A percentile compares a stretch with the other conserved stretches of the same genome.
Evolutionary conservation across 2,113 vertebrate species (phyloP).

Genomic region (Pelobates fuscus): DNA sequence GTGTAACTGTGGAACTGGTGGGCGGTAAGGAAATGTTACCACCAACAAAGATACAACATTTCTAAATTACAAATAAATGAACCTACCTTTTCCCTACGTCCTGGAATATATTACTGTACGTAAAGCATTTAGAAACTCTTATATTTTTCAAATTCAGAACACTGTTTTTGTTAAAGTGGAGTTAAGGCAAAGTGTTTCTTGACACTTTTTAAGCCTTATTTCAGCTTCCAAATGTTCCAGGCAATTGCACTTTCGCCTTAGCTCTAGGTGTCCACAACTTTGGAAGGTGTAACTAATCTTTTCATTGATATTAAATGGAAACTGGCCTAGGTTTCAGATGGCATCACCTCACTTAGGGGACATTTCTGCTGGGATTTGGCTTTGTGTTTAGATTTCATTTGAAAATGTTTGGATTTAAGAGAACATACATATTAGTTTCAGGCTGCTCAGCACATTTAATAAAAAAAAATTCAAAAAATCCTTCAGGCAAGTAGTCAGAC

Average conservation of each 20-base stretch:
- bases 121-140: too few relatives aligned
- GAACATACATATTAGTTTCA: neutral
- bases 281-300: neutral
- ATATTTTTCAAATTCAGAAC: too few relatives aligned
- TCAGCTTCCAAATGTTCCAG: neutral
- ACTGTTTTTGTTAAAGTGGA: too few relatives aligned
- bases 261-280: neutral
- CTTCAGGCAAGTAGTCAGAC: too few relatives aligned
- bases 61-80: too few relatives aligned
- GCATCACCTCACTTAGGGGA: neutral
- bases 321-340: neutral
- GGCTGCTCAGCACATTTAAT: neutral
- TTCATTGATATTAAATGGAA: neutral
- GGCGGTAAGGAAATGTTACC: too few relatives aligned
- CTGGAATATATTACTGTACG: too few relatives aligned
- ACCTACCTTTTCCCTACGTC: too few relatives aligned
- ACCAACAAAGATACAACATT: too few relatives aligned
- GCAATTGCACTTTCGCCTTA: neutral
- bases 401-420: constrained; percentile 7
- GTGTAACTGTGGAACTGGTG: too few relatives aligned
- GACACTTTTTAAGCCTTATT: neutral
- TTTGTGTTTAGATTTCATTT: constrained; percentile 7
- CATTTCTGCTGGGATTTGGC: neutral
- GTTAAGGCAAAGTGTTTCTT: too few relatives aligned
- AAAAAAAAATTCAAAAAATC: too few relatives aligned